Percentiles rank a stretch among this genome's conserved stretches.
Evolutionary conservation across 2,888 invertebrate species (phyloP).

Genomic region (Eupithecia inturbata): DNA sequence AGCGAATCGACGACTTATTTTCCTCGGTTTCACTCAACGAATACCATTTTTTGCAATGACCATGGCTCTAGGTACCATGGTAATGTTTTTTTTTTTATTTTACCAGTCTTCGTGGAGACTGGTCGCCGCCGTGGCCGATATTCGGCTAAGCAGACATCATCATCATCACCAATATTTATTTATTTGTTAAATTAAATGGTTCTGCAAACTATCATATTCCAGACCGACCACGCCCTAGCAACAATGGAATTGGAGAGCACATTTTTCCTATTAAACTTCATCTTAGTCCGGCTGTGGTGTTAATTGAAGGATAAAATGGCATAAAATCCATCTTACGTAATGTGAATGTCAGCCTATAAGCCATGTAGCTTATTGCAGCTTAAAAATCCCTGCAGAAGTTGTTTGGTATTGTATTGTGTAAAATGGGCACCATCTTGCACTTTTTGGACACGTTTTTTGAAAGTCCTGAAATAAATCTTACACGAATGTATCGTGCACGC

Average conservation of each 20-base stretch:
- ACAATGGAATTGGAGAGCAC: not conserved
- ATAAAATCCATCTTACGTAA: constrained; percentile 6
- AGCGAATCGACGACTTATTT: constrained; percentile 30
- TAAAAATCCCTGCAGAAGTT: not conserved
- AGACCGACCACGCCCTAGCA: not conserved
- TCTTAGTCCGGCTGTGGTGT: not conserved
- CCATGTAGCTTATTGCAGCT: not conserved
- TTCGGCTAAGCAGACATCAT: not conserved
- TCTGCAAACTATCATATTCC: not conserved
- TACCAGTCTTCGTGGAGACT: not conserved
- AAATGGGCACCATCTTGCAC: not conserved
- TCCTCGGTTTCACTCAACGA: constrained; percentile 13
- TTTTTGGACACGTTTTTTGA: constrained; percentile 14
- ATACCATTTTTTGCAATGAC: not conserved
- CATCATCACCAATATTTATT: not conserved
- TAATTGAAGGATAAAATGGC: constrained; percentile 25
- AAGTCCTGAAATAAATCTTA: constrained; percentile 19
- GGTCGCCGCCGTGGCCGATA: not conserved
- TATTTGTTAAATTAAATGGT: not conserved
- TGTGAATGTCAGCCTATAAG: not conserved
- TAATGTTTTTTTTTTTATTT: too few relatives aligned
- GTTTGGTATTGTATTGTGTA: not conserved
- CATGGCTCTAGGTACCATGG: not conserved
- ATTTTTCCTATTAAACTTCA: not conserved
- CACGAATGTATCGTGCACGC: constrained; percentile 49